Base-by-base conservation (phyloP, 2,113 vertebrate genomes). In the Grammomys dolichurus region DNA sequence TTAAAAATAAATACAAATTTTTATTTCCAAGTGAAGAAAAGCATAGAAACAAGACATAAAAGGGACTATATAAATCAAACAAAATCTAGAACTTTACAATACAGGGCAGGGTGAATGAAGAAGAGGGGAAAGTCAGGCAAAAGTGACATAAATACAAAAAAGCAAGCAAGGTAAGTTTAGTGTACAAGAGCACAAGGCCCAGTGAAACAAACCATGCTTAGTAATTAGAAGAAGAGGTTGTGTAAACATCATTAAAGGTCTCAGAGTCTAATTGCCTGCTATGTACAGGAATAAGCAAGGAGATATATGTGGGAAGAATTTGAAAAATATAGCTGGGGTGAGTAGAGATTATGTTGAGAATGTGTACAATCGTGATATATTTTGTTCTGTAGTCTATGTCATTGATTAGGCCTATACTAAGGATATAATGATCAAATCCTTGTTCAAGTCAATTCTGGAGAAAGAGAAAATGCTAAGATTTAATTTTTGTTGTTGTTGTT, bases 1-100 rank as follows among this genome's bases (percentile, higher is more conserved):
- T 69, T 80, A 12, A 78, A 63, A 78, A 63, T 40, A 19, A 94
- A 63, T 87, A 84, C n/a, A 70, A 84, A 51, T 12, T 84, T 70
- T 56, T 54, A 67, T 76, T 87, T 95, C 54, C 22, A 96, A 76
- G 1, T 85, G 22, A 48, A 78, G 24, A 89, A 94, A 90, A 87
- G 76, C 60, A 81, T 72, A 86, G 92, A 93, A 89, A 58, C 7
- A 87, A 91, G 24, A 4, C 67, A 56, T 48, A 60, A 89, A 82
- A 82, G 19, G 31, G 5, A 76, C 95, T 58, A 24, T 13, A 31
- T 65, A 90, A 84, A 86, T 46, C 76, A 91, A 73, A 95, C 19
- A 69, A 91, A 96, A 75, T 67, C 26, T 75, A 14, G 40, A 89
- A 95, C 33, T 73, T 87, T 88, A 73, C 1, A 89, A 43, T 43